A percentile compares a stretch with the other conserved stretches of the same genome.
Evolutionary conservation across 1,140 invertebrate species (phyloP).

Genomic region (Armadillidium nasatum): DNA sequence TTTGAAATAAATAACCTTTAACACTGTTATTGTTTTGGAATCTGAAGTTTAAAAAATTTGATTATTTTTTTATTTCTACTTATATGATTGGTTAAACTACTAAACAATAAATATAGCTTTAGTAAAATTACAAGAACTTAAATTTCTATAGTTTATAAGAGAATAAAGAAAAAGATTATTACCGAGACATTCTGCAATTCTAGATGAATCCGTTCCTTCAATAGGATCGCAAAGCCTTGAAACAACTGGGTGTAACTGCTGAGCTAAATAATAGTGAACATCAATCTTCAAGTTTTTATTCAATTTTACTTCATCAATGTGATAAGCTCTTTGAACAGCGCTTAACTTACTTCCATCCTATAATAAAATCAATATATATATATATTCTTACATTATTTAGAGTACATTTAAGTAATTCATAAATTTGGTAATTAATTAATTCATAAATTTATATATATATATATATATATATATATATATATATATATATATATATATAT

Average conservation of each 20-base stretch:
- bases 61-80: too few relatives aligned
- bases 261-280: slow-evolving; percentile 71
- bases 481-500: too few relatives aligned
- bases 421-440: too few relatives aligned
- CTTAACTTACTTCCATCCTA: slow-evolving; percentile 70
- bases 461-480: too few relatives aligned
- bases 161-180: slow-evolving; percentile 24
- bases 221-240: slow-evolving; percentile 91
- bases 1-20: too few relatives aligned
- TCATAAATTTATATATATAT: too few relatives aligned
- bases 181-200: slow-evolving; percentile 85
- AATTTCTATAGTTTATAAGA: neutral
- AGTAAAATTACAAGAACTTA: too few relatives aligned
- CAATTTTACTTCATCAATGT: slow-evolving; percentile 79
- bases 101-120: too few relatives aligned
- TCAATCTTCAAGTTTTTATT: slow-evolving; percentile 68
- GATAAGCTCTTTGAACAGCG: slow-evolving; percentile 88
- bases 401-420: neutral
- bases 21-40: too few relatives aligned
- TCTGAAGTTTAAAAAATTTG: too few relatives aligned
- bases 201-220: slow-evolving; percentile 82
- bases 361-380: neutral
- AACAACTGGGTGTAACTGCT: slow-evolving; percentile 91
- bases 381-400: neutral
- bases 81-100: too few relatives aligned